A percentile compares a stretch with the other conserved stretches of the same genome.
Conservation (phyloP, 2,797 vertebrate species). For the Girardinus metallicus region DNA sequence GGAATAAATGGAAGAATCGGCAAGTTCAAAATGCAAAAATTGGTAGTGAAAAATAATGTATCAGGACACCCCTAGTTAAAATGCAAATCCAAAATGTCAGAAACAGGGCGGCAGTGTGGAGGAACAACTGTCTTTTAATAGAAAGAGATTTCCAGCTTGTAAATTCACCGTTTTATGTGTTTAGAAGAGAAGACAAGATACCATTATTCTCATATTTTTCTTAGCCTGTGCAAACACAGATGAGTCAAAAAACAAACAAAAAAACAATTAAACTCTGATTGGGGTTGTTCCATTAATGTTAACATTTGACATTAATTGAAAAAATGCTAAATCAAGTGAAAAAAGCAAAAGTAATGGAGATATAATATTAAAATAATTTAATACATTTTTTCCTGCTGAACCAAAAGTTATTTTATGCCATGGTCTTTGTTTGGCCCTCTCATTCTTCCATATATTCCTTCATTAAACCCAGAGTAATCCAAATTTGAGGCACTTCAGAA, state of each 20-base stretch:
- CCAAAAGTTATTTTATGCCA: neutral
- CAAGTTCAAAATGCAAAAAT: neutral
- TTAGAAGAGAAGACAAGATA: neutral
- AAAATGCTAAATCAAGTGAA: neutral
- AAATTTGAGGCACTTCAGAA: neutral
- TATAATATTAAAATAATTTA: neutral
- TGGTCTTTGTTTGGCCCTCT: neutral
- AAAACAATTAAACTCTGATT: neutral
- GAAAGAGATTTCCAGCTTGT: neutral
- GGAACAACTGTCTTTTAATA: neutral
- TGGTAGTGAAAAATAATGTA: no score
- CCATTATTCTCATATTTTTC: neutral
- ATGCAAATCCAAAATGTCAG: neutral
- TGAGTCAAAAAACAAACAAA: neutral
- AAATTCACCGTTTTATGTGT: neutral
- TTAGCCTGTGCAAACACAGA: neutral
- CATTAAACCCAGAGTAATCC: neutral
- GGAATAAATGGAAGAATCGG: neutral
- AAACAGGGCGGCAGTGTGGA: neutral
- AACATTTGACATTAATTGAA: neutral
- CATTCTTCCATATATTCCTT: neutral
- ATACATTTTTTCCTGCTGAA: neutral
- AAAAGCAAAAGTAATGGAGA: neutral
- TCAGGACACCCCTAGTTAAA: neutral
- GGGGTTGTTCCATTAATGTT: neutral